Percentiles rank a stretch among this genome's conserved stretches.
Evolutionary conservation across 2,888 invertebrate genomes (phyloP).

Genomic region (Agrotis segetum): DNA sequence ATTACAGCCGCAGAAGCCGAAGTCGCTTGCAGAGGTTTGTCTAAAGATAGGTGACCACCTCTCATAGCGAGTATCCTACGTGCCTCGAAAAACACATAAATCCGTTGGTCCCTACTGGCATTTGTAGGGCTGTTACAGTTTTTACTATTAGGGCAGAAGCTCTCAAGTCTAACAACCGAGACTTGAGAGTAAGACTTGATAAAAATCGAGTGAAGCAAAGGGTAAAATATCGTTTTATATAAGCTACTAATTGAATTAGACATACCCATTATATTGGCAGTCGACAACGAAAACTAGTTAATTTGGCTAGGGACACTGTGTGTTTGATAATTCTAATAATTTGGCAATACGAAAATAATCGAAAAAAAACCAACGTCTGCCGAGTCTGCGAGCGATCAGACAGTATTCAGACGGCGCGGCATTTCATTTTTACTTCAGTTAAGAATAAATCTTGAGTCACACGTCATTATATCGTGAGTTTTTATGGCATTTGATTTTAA

Average conservation of each 20-base stretch:
- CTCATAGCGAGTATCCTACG: too few relatives aligned
- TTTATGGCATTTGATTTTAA: not conserved
- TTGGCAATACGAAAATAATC: slow-evolving; percentile 8
- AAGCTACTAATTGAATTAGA: not conserved
- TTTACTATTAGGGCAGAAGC: too few relatives aligned
- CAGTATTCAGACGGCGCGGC: not conserved
- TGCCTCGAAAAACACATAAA: too few relatives aligned
- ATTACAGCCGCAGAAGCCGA: too few relatives aligned
- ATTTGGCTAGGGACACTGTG: slow-evolving; percentile 26
- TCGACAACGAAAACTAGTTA: slow-evolving; percentile 19
- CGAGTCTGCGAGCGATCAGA: not conserved
- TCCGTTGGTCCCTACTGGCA: too few relatives aligned
- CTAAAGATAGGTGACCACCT: too few relatives aligned
- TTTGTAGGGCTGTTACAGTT: too few relatives aligned
- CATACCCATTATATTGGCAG: not conserved
- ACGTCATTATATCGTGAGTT: not conserved
- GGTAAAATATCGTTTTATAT: not conserved
- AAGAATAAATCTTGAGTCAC: not conserved
- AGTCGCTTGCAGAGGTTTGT: too few relatives aligned
- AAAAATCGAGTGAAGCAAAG: too few relatives aligned
- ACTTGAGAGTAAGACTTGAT: too few relatives aligned
- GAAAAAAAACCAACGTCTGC: not conserved
- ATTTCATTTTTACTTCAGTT: not conserved
- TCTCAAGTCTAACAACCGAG: too few relatives aligned
- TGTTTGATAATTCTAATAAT: slow-evolving; percentile 1